A percentile compares a stretch with the other conserved stretches of the same genome.
Evolutionary conservation across 2,797 vertebrate species (phyloP).

Genomic region (Pseudocheirus occidentalis): DNA sequence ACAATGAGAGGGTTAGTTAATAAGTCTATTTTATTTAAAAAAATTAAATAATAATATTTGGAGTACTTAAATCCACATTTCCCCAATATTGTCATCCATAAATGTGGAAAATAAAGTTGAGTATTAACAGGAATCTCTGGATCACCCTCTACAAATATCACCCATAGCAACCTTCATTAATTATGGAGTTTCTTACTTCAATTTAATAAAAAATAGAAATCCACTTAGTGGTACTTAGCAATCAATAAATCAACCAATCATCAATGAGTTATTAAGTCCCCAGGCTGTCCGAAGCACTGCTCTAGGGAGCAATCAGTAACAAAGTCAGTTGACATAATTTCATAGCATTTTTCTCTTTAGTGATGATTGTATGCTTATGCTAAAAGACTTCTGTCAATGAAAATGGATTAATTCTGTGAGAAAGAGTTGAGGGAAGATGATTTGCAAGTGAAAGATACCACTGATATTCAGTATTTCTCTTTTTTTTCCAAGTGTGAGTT

Average conservation of each 20-base stretch:
- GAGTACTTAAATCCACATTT: neutral
- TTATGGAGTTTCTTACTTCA: neutral
- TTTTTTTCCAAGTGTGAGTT: neutral
- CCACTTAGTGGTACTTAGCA: neutral
- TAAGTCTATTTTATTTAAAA: neutral
- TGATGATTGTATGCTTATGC: neutral
- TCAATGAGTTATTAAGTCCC: neutral
- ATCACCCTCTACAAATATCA: neutral
- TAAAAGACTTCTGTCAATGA: neutral
- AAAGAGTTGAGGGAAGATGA: neutral
- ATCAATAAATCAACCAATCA: neutral
- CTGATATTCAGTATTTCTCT: neutral
- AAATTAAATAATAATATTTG: neutral
- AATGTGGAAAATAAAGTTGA: neutral
- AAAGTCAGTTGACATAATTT: neutral
- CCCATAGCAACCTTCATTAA: neutral
- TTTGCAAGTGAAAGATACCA: neutral
- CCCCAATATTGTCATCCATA: neutral
- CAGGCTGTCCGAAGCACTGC: neutral
- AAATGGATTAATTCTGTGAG: neutral
- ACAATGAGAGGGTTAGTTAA: neutral
- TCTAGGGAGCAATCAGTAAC: neutral
- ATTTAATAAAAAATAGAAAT: neutral
- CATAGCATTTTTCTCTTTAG: neutral
- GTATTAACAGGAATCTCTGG: neutral